Percentiles rank a stretch among this genome's conserved stretches.
Evolutionary conservation across 2,888 invertebrate genomes (phyloP).

Genomic region (Pyrrhosoma nymphula): DNA sequence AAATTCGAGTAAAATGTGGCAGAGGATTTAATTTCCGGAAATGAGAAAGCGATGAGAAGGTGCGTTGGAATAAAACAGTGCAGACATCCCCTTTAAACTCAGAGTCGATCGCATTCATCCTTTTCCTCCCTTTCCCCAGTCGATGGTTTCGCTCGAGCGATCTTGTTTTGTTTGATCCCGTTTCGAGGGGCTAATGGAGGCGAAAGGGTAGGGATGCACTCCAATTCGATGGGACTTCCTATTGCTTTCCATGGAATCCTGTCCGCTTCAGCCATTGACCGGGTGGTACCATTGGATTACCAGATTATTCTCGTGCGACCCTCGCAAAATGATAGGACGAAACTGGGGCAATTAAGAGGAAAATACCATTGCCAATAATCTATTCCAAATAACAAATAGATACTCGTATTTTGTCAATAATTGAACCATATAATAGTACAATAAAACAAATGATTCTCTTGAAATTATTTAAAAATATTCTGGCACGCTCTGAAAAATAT

Average conservation of each 20-base stretch:
- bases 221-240: background rate
- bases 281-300: background rate
- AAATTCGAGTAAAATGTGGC: background rate
- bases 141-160: constrained; percentile 24
- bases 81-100: background rate
- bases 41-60: background rate
- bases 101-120: background rate
- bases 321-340: no score
- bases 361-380: no score
- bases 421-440: no score
- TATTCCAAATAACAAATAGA: no score
- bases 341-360: no score
- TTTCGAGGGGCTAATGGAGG: background rate
- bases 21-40: background rate
- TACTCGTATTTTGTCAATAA: no score
- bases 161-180: constrained; percentile 16
- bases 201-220: background rate
- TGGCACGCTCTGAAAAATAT: no score
- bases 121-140: background rate
- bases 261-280: background rate
- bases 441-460: no score
- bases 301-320: background rate
- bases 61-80: background rate
- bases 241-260: background rate
- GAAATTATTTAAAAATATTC: no score